phyloP scores from a whole-genome alignment of 2,113 vertebrate genomes.

The Lathamus discolor region DNA sequence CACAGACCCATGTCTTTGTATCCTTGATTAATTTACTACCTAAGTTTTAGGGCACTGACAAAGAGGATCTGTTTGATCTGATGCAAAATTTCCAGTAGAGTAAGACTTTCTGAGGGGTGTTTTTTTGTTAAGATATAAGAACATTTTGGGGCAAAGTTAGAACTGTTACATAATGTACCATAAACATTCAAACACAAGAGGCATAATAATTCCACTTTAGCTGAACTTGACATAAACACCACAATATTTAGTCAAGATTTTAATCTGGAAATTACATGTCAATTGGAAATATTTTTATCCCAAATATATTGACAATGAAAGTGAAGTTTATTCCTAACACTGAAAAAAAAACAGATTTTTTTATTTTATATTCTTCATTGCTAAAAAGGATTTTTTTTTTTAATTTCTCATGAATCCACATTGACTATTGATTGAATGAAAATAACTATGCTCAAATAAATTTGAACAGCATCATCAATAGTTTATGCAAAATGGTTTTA shows the following conservation, averaged over 20 bases:
- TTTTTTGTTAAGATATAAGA: neutral
- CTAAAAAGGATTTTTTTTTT: neutral
- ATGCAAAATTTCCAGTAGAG: neutral
- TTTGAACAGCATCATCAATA: neutral
- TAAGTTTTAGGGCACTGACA: neutral
- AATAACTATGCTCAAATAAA: neutral
- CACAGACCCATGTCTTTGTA: neutral
- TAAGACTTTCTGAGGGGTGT: neutral
- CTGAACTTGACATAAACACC: neutral
- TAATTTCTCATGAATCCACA: neutral
- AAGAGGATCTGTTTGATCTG: neutral
- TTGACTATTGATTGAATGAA: neutral
- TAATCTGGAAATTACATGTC: neutral
- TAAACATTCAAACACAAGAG: neutral
- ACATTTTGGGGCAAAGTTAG: neutral
- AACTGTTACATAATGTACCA: neutral
- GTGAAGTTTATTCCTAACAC: neutral
- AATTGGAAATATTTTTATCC: neutral
- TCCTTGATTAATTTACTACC: neutral
- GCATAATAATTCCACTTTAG: neutral
- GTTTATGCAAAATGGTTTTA: neutral
- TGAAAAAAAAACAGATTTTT: neutral
- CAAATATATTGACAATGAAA: neutral
- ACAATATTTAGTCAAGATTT: neutral
- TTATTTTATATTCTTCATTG: neutral